Evolutionary conservation across 2,113 vertebrate species (phyloP).

Genomic region (Erythrolamprus reginae): DNA sequence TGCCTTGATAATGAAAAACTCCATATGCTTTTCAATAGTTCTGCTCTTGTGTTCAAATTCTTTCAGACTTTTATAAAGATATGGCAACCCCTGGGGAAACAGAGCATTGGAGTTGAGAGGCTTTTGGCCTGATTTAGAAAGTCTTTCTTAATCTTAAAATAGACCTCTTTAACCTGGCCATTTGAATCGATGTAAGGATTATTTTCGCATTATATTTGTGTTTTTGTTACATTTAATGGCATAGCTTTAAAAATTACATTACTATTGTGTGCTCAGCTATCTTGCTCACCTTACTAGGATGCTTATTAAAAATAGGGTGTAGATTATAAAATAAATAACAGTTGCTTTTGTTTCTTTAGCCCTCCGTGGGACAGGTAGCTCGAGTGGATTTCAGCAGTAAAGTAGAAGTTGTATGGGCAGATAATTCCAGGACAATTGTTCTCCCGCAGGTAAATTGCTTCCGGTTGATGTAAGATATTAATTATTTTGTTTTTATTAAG

Average conservation of each 20-base stretch:
- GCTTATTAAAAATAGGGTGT: not conserved
- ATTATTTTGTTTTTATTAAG: not conserved
- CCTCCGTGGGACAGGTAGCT: slow-evolving; percentile 90
- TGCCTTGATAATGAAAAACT: not conserved
- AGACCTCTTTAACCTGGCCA: not conserved
- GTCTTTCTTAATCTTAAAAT: not conserved
- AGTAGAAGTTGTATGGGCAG: slow-evolving; percentile 97
- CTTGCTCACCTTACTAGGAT: not conserved
- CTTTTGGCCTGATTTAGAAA: not conserved
- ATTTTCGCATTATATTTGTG: not conserved
- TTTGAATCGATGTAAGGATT: not conserved
- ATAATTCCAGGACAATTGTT: slow-evolving; percentile 92
- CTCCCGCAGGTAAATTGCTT: slow-evolving; percentile 83
- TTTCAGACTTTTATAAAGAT: not conserved
- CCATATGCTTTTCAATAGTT: not conserved
- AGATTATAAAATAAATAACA: not conserved
- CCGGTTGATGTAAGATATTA: not conserved
- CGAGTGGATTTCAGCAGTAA: slow-evolving; percentile 95
- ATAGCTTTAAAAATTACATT: not conserved
- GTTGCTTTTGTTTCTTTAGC: slow-evolving; percentile 67
- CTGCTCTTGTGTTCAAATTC: not conserved
- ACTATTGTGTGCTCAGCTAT: not conserved
- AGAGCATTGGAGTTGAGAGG: not conserved
- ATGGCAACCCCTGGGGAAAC: not conserved
- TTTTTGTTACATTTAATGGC: not conserved